Conservation (phyloP, 1,140 invertebrate species). For the Metaphire vulgaris region DNA sequence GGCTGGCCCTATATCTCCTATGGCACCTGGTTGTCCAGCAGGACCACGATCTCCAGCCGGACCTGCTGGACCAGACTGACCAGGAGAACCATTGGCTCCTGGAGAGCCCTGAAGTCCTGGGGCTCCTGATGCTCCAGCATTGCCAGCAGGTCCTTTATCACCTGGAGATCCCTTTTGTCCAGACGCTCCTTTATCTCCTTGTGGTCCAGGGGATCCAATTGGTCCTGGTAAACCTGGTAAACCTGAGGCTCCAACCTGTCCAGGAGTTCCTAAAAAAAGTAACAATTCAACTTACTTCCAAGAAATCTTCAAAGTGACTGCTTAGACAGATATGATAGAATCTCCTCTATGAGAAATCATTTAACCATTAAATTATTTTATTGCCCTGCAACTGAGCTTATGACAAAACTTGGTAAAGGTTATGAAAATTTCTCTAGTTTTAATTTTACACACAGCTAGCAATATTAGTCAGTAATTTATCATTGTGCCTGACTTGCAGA, state of each 20-base stretch:
- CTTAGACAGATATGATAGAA: neutral
- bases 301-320: constrained; percentile 6
- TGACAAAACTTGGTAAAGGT: too few species aligned
- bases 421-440: too few species aligned
- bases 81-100: constrained; percentile 2
- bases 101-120: constrained; percentile 1
- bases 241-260: neutral
- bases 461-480: too few species aligned
- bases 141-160: neutral
- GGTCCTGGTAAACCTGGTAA: neutral
- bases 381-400: neutral
- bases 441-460: too few species aligned
- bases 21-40: neutral
- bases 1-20: neutral
- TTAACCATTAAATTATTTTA: neutral
- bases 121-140: constrained; percentile 16
- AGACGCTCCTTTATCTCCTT: neutral
- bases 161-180: constrained; percentile 3
- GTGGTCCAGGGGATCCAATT: neutral
- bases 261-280: neutral
- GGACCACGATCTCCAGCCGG: constrained; percentile 4
- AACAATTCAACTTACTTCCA: neutral
- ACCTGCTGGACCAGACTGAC: neutral
- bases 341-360: neutral
- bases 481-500: too few species aligned